These are phyloP conservation scores for Poecile atricapillus DNA, from an alignment of 2,113 vertebrate genomes.

Conservation along the genomic window DNA sequence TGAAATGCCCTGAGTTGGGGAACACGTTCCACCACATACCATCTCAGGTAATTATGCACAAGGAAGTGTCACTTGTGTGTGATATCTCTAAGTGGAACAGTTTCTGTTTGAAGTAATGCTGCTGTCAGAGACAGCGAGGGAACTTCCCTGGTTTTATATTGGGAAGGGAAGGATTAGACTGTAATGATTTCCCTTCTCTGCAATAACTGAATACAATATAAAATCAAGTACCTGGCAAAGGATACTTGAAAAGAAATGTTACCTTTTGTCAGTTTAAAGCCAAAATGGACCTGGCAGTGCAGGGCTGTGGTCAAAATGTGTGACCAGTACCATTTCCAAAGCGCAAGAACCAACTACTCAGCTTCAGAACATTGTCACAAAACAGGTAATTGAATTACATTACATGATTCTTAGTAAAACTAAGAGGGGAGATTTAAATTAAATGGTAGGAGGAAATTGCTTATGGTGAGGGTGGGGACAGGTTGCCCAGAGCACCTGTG, in stretches of 20 bases:
- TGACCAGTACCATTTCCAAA: not conserved
- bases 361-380: not conserved
- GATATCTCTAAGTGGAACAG: not conserved
- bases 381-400: not conserved
- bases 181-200: not conserved
- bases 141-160: not conserved
- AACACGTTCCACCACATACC: constrained; percentile 24
- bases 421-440: not conserved
- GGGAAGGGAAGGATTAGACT: not conserved
- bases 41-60: not conserved
- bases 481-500: not conserved
- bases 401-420: not conserved
- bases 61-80: not conserved
- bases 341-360: not conserved
- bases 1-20: not conserved
- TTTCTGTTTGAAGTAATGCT: not conserved
- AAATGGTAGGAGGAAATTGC: not conserved
- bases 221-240: not conserved
- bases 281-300: not conserved
- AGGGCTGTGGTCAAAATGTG: not conserved
- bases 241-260: not conserved
- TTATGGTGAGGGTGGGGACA: not conserved
- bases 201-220: not conserved
- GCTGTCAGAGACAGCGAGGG: not conserved
- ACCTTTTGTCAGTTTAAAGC: not conserved